Evolutionary conservation across 2,888 invertebrate genomes (phyloP), one percentile per base, ranked within the genome.

Genomic region (Ennomos erosarius): DNA sequence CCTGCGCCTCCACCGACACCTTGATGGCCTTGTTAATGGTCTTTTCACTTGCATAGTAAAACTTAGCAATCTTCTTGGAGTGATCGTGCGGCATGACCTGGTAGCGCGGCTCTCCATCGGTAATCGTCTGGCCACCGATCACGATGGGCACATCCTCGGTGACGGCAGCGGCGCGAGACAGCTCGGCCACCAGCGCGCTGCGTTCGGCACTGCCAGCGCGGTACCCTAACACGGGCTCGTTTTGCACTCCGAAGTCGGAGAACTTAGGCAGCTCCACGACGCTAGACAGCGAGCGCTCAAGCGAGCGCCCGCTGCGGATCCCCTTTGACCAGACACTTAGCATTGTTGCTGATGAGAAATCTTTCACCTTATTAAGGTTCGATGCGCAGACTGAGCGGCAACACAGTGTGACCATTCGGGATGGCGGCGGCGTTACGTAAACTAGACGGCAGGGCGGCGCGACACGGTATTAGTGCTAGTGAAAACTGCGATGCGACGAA

Each of bases 31-130:
- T 95, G 73, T 97, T 92, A 46, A 99, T 93, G 35, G 97, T 93
- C 69, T 97, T 96, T 80, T 95, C 94, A 70, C 96, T 96, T 0
- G 99, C 99, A 87, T 98, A 97, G 80, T 98, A 98, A 87, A 96
- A 99, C 82, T 97, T 96, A 16, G 99, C 99, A 55, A 99, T 89
- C 79, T 96, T 96, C 68, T 95, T 95, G 67, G 94, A 87, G 85
- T 99, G 99, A 82, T 99, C 95, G 82, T 98, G 99, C 3, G 99
- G 99, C 98, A 95, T 93, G 79, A 94, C 93, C 94, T 99, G 99
- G 80, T 96, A 95, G 71, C 94, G 93, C 52, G 95, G 95, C 75
- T 95, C 93, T 60, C 96, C 94, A 0, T 97, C 97, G 72, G 94
- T 94, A 71, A 96, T 95, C 79, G 96, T 96, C 85, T 99, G 94